These are phyloP conservation scores for Atethmia centrago DNA, from an alignment of 2,888 invertebrate genomes.

Conservation along the genomic window DNA sequence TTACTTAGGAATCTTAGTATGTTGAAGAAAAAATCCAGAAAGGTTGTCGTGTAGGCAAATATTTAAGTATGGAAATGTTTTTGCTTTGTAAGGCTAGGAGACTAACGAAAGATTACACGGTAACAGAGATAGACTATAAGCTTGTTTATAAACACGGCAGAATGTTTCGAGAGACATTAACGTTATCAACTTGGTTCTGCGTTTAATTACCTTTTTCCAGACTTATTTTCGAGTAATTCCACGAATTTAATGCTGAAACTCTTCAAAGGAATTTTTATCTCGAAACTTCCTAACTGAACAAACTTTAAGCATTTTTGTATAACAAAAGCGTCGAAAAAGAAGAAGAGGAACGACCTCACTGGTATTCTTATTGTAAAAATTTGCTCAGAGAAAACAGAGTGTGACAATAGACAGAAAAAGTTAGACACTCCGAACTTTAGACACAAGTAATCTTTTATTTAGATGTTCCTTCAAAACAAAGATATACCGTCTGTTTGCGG, in stretches of 20 bases:
- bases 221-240: conserved; percentile 54
- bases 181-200: conserved; percentile 36
- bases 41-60: conserved; percentile 18
- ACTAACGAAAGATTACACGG: conserved; percentile 15
- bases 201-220: conserved; percentile 61
- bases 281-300: conserved; percentile 52
- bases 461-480: conserved; percentile 14
- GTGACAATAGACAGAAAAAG: conserved; percentile 55
- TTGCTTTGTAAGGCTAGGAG: conserved; percentile 1
- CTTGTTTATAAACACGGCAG: conserved; percentile 1
- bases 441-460: conserved; percentile 42
- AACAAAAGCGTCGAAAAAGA: conserved; percentile 57
- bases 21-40: conserved; percentile 13
- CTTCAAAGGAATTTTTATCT: conserved; percentile 67
- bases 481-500: conserved; percentile 4
- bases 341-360: conserved; percentile 35
- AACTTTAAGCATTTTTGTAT: conserved; percentile 60
- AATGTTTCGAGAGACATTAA: conserved; percentile 27
- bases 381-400: conserved; percentile 45
- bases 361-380: conserved; percentile 58
- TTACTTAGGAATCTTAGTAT: conserved; percentile 25
- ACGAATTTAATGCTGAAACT: conserved; percentile 59
- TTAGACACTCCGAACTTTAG: conserved; percentile 37
- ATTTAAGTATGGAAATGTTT: conserved; percentile 8
- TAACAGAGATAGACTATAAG: not conserved